These are phyloP conservation scores for Pelodytes ibericus DNA, from an alignment of 2,797 vertebrate genomes.

Conservation along the genomic window DNA sequence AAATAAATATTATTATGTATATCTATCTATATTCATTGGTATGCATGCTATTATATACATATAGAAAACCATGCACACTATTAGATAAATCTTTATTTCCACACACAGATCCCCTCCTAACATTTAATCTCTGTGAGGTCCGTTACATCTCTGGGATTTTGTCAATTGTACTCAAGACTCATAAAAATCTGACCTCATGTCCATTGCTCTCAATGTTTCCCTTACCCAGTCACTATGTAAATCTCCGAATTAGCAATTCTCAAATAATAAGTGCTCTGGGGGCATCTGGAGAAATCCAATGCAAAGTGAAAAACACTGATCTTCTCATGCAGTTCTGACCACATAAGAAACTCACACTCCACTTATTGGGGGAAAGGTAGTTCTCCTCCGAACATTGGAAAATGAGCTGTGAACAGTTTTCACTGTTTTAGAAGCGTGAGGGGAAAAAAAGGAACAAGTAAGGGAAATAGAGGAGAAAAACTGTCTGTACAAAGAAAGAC, in stretches of 20 bases:
- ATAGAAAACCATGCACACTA: too few species aligned
- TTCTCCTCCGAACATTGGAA: conserved; percentile 10
- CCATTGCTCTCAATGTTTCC: conserved; percentile 23
- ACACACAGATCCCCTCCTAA: not conserved
- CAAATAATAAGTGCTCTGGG: conserved; percentile 15
- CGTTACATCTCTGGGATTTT: conserved; percentile 4
- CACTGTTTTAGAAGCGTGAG: not conserved
- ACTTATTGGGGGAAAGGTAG: not conserved
- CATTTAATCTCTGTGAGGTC: not conserved
- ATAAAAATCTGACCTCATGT: conserved; percentile 23
- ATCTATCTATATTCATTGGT: too few species aligned
- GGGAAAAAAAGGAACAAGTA: not conserved
- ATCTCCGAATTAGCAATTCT: conserved; percentile 34
- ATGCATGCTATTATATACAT: too few species aligned
- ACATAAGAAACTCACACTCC: conserved; percentile 4
- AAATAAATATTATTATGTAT: too few species aligned
- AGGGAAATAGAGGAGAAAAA: not conserved
- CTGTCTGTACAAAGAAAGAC: not conserved
- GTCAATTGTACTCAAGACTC: conserved; percentile 32
- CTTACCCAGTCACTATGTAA: not conserved
- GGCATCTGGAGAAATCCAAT: conserved; percentile 17
- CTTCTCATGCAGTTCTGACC: not conserved
- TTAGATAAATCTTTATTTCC: not conserved
- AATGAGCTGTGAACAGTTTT: conserved; percentile 9
- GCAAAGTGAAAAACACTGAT: not conserved